Evolutionary conservation across 2,113 vertebrate species (phyloP).

Genomic region (Cyrtonyx montezumae): DNA sequence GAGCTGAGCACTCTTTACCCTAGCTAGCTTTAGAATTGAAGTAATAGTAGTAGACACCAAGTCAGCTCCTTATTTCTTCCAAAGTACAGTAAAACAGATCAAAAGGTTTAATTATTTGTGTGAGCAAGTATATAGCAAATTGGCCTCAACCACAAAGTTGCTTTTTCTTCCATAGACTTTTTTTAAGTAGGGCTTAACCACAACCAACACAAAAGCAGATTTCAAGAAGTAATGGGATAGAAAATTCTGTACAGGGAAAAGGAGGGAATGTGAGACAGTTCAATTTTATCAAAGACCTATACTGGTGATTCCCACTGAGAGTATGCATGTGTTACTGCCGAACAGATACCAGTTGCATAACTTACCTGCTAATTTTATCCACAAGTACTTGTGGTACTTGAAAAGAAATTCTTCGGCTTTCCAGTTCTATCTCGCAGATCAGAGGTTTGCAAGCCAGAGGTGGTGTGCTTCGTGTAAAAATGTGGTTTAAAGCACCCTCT

Average conservation of each 20-base stretch:
- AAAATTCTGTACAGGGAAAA: neutral
- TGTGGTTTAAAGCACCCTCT: conserved; percentile 87
- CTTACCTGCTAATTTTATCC: conserved; percentile 88
- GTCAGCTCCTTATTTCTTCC: neutral
- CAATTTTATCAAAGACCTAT: neutral
- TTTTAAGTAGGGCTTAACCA: neutral
- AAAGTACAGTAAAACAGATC: neutral
- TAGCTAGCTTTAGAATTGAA: neutral
- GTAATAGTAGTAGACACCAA: neutral
- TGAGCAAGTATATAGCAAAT: neutral
- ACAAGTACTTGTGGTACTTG: conserved; percentile 82
- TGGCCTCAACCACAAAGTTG: neutral
- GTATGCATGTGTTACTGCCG: neutral
- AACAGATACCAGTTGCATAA: neutral
- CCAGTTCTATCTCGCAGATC: conserved; percentile 73
- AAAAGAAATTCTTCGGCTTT: conserved; percentile 75
- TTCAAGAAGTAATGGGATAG: neutral
- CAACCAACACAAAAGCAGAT: neutral
- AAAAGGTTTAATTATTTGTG: neutral
- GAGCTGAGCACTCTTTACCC: neutral
- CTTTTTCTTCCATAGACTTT: neutral
- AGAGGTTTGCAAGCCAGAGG: conserved; percentile 55
- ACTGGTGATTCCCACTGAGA: neutral
- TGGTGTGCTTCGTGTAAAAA: conserved; percentile 85
- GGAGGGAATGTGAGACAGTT: neutral